Percentiles rank a stretch among this genome's conserved stretches.
Evolutionary conservation across 1,140 invertebrate species (phyloP).

Genomic region (Caenorhabditis inopinata): DNA sequence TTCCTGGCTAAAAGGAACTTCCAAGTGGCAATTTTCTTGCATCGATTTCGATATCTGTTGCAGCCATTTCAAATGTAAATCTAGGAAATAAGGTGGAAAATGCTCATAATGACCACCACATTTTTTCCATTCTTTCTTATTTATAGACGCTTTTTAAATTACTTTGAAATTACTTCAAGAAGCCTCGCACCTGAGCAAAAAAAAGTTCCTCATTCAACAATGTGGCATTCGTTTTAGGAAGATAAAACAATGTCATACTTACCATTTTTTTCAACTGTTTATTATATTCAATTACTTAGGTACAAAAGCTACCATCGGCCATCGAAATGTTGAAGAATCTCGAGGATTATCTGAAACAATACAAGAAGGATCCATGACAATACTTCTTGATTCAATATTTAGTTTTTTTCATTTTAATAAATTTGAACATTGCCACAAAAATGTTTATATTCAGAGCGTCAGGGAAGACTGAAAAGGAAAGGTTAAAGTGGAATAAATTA

Average conservation of each 20-base stretch:
- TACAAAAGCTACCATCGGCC: background rate
- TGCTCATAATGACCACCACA: too few species aligned
- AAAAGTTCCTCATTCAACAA: too few species aligned
- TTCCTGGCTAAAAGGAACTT: too few species aligned
- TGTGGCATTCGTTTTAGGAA: background rate
- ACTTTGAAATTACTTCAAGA: too few species aligned
- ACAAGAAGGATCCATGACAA: slow-evolving; percentile 32
- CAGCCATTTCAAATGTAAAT: too few species aligned
- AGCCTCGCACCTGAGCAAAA: too few species aligned
- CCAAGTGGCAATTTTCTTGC: too few species aligned
- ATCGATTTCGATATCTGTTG: too few species aligned
- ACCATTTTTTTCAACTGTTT: too few species aligned
- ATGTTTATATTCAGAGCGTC: slow-evolving; percentile 3
- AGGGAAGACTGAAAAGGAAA: background rate
- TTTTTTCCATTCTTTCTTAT: too few species aligned
- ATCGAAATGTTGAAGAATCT: slow-evolving; percentile 13
- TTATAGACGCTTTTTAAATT: too few species aligned
- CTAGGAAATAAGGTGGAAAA: too few species aligned
- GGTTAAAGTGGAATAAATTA: background rate
- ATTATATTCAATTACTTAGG: background rate
- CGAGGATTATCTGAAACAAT: slow-evolving; percentile 20
- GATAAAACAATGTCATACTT: background rate
- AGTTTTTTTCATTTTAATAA: background rate
- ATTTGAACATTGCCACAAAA: slow-evolving; percentile 9
- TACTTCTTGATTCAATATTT: background rate